phyloP scores from a whole-genome alignment of 2,113 vertebrate species.

The Rhizomys pruinosus region DNA sequence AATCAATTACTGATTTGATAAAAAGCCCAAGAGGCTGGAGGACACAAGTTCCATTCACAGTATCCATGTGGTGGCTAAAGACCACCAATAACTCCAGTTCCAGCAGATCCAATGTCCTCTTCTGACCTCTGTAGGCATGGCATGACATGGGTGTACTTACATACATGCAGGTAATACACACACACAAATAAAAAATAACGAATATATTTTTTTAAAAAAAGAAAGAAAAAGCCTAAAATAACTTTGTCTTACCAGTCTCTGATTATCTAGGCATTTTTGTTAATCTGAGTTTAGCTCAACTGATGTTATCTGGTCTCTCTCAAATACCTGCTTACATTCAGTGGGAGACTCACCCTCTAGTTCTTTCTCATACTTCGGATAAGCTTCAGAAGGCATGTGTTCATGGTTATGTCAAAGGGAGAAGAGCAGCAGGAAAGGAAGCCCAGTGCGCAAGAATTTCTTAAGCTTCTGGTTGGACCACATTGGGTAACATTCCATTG shows the following conservation, averaged over 20 bases:
- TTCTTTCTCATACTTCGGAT: neutral
- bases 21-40: neutral
- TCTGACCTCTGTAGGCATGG: too few relatives aligned
- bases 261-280: neutral
- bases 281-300: neutral
- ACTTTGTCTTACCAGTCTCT: neutral
- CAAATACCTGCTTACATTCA: neutral
- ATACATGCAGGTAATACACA: too few relatives aligned
- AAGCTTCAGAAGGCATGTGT: neutral
- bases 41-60: too few relatives aligned
- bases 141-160: too few relatives aligned
- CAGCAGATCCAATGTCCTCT: too few relatives aligned
- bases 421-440: neutral
- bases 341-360: neutral
- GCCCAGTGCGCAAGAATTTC: neutral
- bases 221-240: neutral
- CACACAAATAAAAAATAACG: too few relatives aligned
- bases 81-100: too few relatives aligned
- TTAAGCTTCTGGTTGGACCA: neutral
- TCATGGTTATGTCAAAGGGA: neutral
- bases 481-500: neutral
- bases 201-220: too few relatives aligned
- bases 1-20: conserved; percentile 5
- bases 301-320: neutral
- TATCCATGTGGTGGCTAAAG: too few relatives aligned